These are phyloP conservation scores for Acanthacorydalis orientalis DNA, from an alignment of 2,888 invertebrate genomes.

Conservation along the genomic window DNA sequence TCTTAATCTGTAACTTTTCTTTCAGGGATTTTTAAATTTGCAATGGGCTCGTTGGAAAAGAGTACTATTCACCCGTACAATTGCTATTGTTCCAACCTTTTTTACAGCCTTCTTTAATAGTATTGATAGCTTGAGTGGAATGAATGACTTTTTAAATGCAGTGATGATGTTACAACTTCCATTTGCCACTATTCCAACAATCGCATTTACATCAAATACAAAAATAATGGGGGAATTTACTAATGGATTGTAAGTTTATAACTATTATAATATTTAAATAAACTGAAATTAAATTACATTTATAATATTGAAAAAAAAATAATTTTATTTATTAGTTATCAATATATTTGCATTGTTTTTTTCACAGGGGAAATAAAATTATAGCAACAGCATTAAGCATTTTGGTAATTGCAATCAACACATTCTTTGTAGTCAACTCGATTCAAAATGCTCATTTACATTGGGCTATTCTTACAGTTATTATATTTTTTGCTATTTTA, in stretches of 20 bases:
- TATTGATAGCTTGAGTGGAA: slow-evolving; percentile 51
- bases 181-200: slow-evolving; percentile 71
- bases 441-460: slow-evolving; percentile 29
- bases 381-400: slow-evolving; percentile 47
- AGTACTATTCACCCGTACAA: slow-evolving; percentile 65
- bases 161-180: slow-evolving; percentile 77
- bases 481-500: slow-evolving; percentile 38
- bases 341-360: slow-evolving; percentile 9
- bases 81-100: slow-evolving; percentile 64
- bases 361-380: slow-evolving; percentile 48
- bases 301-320: no score
- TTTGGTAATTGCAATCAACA: slow-evolving; percentile 60
- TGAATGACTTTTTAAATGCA: slow-evolving; percentile 78
- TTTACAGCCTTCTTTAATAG: slow-evolving; percentile 48
- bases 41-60: slow-evolving; percentile 78
- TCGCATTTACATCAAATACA: slow-evolving; percentile 66
- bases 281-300: neutral
- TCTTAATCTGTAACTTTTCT: slow-evolving; percentile 4
- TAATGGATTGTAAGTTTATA: slow-evolving; percentile 50
- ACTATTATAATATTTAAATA: neutral
- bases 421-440: slow-evolving; percentile 55
- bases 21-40: slow-evolving; percentile 60
- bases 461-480: slow-evolving; percentile 27
- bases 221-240: slow-evolving; percentile 73
- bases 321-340: no score